Conservation (phyloP, 35 echinoderm and acorn worm species). For the Heliocidaris erythrogramma region DNA sequence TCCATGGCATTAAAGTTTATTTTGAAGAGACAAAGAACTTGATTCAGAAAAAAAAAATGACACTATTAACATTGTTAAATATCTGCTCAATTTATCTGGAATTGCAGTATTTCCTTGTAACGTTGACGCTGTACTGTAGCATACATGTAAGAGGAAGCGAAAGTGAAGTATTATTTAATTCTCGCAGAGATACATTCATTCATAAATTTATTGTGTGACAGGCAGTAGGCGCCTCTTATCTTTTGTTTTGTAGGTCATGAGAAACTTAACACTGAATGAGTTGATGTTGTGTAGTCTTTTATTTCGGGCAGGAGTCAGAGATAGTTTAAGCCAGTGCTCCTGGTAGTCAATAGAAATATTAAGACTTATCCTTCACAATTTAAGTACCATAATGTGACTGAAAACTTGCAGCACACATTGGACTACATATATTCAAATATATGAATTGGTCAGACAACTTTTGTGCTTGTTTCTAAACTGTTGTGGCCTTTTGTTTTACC, state of each 20-base stretch:
- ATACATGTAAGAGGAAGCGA: not conserved
- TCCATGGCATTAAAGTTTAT: no score
- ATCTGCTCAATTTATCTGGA: not conserved
- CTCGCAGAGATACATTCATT: not conserved
- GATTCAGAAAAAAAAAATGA: not conserved
- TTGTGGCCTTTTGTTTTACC: no score
- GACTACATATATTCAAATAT: no score
- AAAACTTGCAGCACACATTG: no score
- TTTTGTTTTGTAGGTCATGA: not conserved
- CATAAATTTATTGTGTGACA: not conserved
- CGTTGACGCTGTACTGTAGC: not conserved
- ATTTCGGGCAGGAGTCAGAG: no score
- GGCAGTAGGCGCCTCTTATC: not conserved
- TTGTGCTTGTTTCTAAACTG: no score
- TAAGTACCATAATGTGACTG: no score
- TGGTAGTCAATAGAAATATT: no score
- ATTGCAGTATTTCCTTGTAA: not conserved
- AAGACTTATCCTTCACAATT: no score
- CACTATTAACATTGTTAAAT: not conserved
- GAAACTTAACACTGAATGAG: not conserved
- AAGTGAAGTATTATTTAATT: not conserved
- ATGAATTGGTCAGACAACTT: no score
- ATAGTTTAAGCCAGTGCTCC: no score
- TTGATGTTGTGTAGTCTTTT: no score
- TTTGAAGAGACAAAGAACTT: slow-evolving; percentile 1